Base-by-base conservation (phyloP, 2,113 vertebrate species). In the Anarhynchus alexandrinus region DNA sequence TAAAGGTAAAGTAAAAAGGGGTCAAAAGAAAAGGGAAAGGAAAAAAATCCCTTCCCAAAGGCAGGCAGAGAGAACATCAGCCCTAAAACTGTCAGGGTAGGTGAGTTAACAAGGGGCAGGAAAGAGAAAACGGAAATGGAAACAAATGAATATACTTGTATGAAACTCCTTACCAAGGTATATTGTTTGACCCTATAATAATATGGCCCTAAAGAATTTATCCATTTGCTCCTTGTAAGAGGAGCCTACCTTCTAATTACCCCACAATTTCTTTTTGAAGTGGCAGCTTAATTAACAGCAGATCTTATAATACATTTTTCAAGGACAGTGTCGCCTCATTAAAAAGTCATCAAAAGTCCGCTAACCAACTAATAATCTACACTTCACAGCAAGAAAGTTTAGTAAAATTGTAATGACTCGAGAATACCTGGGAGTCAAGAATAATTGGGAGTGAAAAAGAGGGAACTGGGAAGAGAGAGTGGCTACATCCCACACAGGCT, bases 291-390 rank as follows among this genome's bases (percentile, higher is more conserved):
- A 93, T 95, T 95, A 96, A 20, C 30, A 88, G 49, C 70, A 66
- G 30, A 70, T 51, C 27, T 73, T 69, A 49, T 19, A 86, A 83
- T 51, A 57, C 5, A 70, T 92, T 93, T 95, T 94, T 96, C 71
- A 92, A 96, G 71, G 62, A 66, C 21, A 90, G 13, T 42, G 20
- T 83, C 54, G 20, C 62, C 82, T 95, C 89, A 90, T 96, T 96
- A 95, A 94, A 86, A 95, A 93, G 49, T 90, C 82, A 93, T 86
- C 43, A 70, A 19, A 94, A 90, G 17, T 86, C 82, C 86, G 21
- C 72, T 67, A 36, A 11, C 38, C 57, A 67, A 52, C 65, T 93
- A 78, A 71, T 72, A 87, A 94, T 82, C 69, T 64, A 36, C 38
- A 76, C 26, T 85, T 94, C 73, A 79, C n/a, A 91, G 89, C 57